Conservation (phyloP, 2,888 invertebrate genomes). For the Tetheella fluctuosa region DNA sequence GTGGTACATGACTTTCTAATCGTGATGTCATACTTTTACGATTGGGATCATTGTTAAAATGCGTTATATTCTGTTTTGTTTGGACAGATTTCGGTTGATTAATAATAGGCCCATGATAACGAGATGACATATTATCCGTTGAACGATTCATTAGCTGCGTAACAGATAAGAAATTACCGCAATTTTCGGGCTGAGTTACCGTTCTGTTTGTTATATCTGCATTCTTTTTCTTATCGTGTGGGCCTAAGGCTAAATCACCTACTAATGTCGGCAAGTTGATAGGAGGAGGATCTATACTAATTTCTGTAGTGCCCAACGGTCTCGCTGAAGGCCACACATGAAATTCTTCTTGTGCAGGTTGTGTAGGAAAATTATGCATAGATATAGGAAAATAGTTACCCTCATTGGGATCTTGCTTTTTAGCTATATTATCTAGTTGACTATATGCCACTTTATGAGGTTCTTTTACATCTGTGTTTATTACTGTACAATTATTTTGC, state of each 20-base stretch:
- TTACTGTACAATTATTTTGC: conserved; percentile 63
- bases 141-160: conserved; percentile 79
- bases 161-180: conserved; percentile 76
- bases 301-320: conserved; percentile 75
- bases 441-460: conserved; percentile 57
- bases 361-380: conserved; percentile 72
- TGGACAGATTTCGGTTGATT: conserved; percentile 56
- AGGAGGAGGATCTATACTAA: conserved; percentile 78
- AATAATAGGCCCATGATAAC: conserved; percentile 59
- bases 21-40: conserved; percentile 62
- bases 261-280: conserved; percentile 77
- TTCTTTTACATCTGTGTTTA: conserved; percentile 60
- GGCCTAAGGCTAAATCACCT: conserved; percentile 76
- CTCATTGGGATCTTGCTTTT: conserved; percentile 68
- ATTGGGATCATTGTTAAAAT: conserved; percentile 57
- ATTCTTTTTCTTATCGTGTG: conserved; percentile 76
- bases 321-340: conserved; percentile 76
- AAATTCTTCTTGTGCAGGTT: conserved; percentile 69
- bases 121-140: conserved; percentile 63
- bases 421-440: conserved; percentile 52
- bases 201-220: conserved; percentile 56
- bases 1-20: conserved; percentile 61
- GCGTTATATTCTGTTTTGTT: conserved; percentile 61
- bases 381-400: conserved; percentile 73
- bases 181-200: conserved; percentile 64